phyloP scores from a whole-genome alignment of 2,113 vertebrate species.

The Myiozetetes cayanensis region DNA sequence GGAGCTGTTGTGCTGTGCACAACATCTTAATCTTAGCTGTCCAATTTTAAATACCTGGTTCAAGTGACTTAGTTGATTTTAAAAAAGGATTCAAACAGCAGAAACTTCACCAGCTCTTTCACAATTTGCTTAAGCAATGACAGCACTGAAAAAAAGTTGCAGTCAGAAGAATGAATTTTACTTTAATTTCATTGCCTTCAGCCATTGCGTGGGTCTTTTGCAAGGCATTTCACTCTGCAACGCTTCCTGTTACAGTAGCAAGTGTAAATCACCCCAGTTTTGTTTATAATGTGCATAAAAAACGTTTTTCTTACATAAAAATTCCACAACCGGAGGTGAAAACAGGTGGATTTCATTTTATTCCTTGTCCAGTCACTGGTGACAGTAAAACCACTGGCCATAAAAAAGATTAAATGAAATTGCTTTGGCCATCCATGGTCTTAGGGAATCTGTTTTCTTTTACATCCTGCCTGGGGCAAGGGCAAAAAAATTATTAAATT shows the following conservation, averaged over 20 bases:
- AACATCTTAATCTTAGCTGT: background rate
- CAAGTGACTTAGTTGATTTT: background rate
- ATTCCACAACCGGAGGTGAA: background rate
- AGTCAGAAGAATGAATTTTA: constrained; percentile 7
- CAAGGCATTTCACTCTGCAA: background rate
- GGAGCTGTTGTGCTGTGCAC: background rate
- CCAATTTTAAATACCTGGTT: background rate
- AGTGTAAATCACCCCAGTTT: background rate
- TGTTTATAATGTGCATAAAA: background rate
- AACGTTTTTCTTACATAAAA: background rate
- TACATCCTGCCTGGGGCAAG: background rate
- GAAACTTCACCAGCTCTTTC: background rate
- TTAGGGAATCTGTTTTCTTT: background rate
- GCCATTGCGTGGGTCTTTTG: background rate
- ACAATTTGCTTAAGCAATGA: constrained; percentile 27
- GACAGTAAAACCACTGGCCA: background rate
- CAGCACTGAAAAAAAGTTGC: background rate
- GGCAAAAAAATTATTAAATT: background rate
- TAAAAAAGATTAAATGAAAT: background rate
- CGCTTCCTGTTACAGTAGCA: constrained; percentile 33
- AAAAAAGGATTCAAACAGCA: background rate
- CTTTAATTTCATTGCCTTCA: background rate
- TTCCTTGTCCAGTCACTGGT: background rate
- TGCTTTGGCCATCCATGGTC: background rate
- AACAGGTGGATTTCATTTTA: background rate